Conservation (phyloP, 2,888 invertebrate genomes). For the Cyclophora punctaria region DNA sequence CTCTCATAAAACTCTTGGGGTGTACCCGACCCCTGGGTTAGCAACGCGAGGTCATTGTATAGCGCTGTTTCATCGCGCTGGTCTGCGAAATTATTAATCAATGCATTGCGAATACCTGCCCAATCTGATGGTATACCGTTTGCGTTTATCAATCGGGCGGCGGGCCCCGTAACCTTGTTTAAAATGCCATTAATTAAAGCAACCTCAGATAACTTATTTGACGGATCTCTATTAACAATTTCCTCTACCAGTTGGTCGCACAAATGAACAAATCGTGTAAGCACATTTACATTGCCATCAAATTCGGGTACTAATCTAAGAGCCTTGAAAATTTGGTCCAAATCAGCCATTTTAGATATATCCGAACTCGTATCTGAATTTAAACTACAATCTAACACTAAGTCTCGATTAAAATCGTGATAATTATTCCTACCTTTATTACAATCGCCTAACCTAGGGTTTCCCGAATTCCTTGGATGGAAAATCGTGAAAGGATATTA, state of each 20-base stretch:
- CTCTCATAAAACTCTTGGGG: conserved; percentile 22
- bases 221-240: neutral
- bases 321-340: neutral
- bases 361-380: neutral
- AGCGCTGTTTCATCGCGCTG: conserved; percentile 21
- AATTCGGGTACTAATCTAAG: conserved; percentile 10
- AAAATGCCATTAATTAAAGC: conserved; percentile 9
- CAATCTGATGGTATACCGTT: conserved; percentile 21
- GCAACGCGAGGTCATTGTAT: conserved; percentile 17
- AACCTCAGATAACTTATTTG: conserved; percentile 5
- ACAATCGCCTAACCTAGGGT: neutral
- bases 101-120: conserved; percentile 13
- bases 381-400: too few relatives aligned
- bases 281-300: conserved; percentile 14
- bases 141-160: conserved; percentile 18
- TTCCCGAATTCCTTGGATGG: neutral
- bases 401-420: too few relatives aligned
- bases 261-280: conserved; percentile 17
- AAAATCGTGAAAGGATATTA: conserved; percentile 1
- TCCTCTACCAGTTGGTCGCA: conserved; percentile 9
- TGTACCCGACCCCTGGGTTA: conserved; percentile 11
- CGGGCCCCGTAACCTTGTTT: conserved; percentile 8
- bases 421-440: neutral
- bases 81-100: conserved; percentile 22
- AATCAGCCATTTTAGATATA: neutral